Conservation (phyloP, 2,888 invertebrate genomes). For the Halictus quadricinctus region DNA sequence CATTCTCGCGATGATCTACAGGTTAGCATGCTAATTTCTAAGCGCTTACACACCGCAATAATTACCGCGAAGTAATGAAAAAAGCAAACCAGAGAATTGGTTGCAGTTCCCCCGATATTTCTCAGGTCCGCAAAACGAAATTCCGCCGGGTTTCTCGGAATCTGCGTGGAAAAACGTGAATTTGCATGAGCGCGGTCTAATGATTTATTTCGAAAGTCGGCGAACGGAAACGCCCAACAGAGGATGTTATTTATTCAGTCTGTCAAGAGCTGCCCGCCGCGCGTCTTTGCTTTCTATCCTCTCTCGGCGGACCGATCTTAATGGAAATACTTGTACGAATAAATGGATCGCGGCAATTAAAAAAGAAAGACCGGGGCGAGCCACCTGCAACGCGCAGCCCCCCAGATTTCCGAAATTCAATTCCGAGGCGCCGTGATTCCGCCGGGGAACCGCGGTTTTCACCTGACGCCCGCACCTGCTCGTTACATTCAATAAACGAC, state of each 20-base stretch:
- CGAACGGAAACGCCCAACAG: not conserved
- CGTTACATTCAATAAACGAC: slow-evolving; percentile 29
- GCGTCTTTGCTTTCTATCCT: not conserved
- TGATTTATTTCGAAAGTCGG: slow-evolving; percentile 12
- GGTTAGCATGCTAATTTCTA: not conserved
- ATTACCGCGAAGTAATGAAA: not conserved
- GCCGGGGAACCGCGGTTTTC: slow-evolving; percentile 25
- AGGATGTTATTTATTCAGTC: slow-evolving; percentile 12
- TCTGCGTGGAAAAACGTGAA: not conserved
- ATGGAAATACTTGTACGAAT: not conserved
- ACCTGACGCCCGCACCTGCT: slow-evolving; percentile 41
- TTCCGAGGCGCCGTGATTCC: slow-evolving; percentile 19
- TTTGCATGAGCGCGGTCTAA: slow-evolving; percentile 1
- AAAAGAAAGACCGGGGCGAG: not conserved
- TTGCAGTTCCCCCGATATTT: not conserved
- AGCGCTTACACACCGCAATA: not conserved
- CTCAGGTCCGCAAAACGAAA: not conserved
- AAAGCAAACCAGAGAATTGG: not conserved
- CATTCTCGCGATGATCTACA: not conserved
- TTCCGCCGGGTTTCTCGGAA: not conserved
- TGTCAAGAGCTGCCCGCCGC: slow-evolving; percentile 1
- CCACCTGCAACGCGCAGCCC: not conserved
- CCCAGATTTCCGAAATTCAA: not conserved
- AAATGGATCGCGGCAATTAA: not conserved
- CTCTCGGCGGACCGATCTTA: not conserved